These are phyloP conservation scores for Scolopax rusticola DNA, from an alignment of 2,797 vertebrate genomes.

Conservation along the genomic window DNA sequence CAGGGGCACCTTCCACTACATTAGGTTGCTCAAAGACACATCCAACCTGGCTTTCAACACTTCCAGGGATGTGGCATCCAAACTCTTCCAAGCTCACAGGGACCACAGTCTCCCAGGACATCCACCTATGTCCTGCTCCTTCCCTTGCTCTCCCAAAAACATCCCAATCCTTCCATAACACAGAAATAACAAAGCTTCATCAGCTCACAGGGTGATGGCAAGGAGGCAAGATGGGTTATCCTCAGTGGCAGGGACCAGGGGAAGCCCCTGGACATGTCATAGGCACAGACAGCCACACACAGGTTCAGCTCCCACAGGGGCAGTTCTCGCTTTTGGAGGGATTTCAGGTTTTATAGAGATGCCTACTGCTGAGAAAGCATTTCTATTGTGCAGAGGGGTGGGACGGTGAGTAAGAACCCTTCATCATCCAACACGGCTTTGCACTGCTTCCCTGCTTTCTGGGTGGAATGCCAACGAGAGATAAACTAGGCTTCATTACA, in stretches of 20 bases:
- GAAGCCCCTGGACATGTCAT: not conserved
- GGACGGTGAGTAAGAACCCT: not conserved
- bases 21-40: not conserved
- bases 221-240: not conserved
- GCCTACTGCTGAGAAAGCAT: not conserved
- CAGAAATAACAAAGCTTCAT: not conserved
- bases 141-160: not conserved
- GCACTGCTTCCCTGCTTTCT: not conserved
- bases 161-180: not conserved
- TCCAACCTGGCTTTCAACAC: not conserved
- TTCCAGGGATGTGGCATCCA: not conserved
- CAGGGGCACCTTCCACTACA: not conserved
- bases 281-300: fast-evolving
- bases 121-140: not conserved
- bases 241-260: fast-evolving
- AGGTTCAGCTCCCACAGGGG: fast-evolving
- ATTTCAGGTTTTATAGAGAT: not conserved
- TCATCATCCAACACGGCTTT: not conserved
- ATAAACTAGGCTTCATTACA: not conserved
- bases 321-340: fast-evolving
- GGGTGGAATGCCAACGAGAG: not conserved
- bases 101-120: not conserved
- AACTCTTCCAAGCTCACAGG: not conserved
- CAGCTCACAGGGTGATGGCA: fast-evolving
- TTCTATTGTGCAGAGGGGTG: not conserved